phyloP scores from a whole-genome alignment of 1,140 invertebrate genomes.

The Drosophila nigromelanica region DNA sequence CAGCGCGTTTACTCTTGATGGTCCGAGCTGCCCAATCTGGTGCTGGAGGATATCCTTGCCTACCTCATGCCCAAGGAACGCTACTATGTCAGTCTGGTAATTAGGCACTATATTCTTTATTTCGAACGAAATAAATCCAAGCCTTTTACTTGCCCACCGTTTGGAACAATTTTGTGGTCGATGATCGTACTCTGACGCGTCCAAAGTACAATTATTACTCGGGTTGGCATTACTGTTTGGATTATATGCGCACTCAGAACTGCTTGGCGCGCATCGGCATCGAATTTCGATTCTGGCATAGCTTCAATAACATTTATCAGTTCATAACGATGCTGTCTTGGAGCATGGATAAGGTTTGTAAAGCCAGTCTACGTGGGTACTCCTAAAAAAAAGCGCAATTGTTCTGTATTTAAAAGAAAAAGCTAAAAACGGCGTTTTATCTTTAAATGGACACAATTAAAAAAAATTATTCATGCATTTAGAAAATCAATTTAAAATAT shows the following conservation, averaged over 20 bases:
- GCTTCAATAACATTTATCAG: slow-evolving; percentile 93
- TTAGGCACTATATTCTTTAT: slow-evolving; percentile 54
- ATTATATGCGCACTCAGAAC: slow-evolving; percentile 89
- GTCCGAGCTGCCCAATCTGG: slow-evolving; percentile 89
- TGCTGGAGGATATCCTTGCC: slow-evolving; percentile 91
- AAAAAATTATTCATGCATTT: no score
- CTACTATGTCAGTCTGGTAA: slow-evolving; percentile 91
- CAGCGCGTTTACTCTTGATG: slow-evolving; percentile 86
- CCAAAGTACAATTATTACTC: slow-evolving; percentile 92
- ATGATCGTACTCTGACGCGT: slow-evolving; percentile 90
- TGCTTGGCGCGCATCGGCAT: slow-evolving; percentile 90
- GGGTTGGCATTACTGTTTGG: slow-evolving; percentile 92
- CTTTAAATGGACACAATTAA: no score
- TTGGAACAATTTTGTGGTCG: slow-evolving; percentile 90
- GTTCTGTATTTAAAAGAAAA: no score
- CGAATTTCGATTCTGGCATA: slow-evolving; percentile 90
- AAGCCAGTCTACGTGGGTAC: neutral
- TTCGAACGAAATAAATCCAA: neutral
- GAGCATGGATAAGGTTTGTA: slow-evolving; percentile 86
- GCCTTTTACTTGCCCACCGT: slow-evolving; percentile 90
- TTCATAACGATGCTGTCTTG: slow-evolving; percentile 92
- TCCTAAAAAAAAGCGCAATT: no score
- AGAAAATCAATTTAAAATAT: no score
- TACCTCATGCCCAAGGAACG: slow-evolving; percentile 88
- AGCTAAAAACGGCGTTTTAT: no score